Percentiles rank a stretch among this genome's conserved stretches.
These are phyloP conservation scores for Schizotus pectinicornis DNA, from an alignment of 2,888 invertebrate species.

Conservation along the genomic window DNA sequence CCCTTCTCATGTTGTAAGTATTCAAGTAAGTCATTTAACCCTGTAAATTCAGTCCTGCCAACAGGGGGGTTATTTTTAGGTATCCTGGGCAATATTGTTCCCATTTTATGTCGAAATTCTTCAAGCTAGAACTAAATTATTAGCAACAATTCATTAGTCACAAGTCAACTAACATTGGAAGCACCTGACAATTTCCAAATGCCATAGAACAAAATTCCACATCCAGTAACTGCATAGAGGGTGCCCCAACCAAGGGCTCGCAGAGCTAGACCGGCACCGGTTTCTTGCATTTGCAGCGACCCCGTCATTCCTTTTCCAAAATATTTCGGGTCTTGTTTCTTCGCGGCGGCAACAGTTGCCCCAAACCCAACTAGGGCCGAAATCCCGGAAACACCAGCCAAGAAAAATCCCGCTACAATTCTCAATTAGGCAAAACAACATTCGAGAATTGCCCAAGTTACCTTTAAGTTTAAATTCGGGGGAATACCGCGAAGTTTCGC, in stretches of 20 bases:
- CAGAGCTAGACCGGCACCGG: constrained; percentile 78
- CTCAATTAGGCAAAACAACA: constrained; percentile 33
- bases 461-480: constrained; percentile 32
- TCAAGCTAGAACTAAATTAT: constrained; percentile 65
- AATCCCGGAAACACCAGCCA: constrained; percentile 76
- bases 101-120: constrained; percentile 84
- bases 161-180: constrained; percentile 68
- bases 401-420: constrained; percentile 70
- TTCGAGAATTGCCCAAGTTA: neutral
- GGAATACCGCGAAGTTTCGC: constrained; percentile 14
- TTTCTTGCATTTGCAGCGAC: constrained; percentile 69
- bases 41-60: constrained; percentile 86
- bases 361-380: constrained; percentile 85
- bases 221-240: constrained; percentile 84
- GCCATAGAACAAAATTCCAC: constrained; percentile 78
- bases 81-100: constrained; percentile 75
- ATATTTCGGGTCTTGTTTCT: constrained; percentile 78
- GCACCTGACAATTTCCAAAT: constrained; percentile 92
- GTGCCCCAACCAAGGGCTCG: constrained; percentile 90
- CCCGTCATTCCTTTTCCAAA: constrained; percentile 76
- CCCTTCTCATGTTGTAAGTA: constrained; percentile 70
- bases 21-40: constrained; percentile 81
- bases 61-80: constrained; percentile 79
- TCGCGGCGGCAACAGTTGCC: constrained; percentile 76
- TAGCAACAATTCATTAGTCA: too few species aligned